A percentile compares a stretch with the other conserved stretches of the same genome.
phyloP scores from a whole-genome alignment of 1,140 invertebrate genomes.

The Drosophila equinoxialis region DNA sequence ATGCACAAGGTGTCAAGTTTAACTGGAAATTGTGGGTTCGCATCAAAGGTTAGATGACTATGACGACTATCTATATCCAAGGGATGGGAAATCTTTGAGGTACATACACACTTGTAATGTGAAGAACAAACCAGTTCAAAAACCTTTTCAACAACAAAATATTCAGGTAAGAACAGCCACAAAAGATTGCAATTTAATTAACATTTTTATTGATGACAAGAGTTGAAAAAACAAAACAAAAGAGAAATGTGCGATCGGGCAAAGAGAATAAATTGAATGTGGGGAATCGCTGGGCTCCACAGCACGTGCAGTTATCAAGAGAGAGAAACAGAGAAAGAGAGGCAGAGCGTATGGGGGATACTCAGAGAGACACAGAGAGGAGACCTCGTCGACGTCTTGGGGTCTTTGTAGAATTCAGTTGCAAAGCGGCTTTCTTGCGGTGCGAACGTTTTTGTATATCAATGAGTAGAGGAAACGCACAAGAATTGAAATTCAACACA shows the following conservation, averaged over 20 bases:
- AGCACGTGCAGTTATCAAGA: slow-evolving; percentile 57
- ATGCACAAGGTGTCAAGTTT: slow-evolving; percentile 60
- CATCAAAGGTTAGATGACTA: slow-evolving; percentile 26
- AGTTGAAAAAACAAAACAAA: slow-evolving; percentile 30
- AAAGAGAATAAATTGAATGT: slow-evolving; percentile 30
- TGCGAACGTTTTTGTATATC: slow-evolving; percentile 40
- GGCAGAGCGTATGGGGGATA: slow-evolving; percentile 14
- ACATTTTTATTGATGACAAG: slow-evolving; percentile 68
- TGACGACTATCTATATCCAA: too few relatives aligned
- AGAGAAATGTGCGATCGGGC: slow-evolving; percentile 18
- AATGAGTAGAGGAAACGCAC: neutral
- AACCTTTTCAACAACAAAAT: slow-evolving; percentile 47
- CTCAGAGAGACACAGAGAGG: neutral
- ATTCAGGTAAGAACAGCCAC: slow-evolving; percentile 2
- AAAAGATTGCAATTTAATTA: slow-evolving; percentile 63
- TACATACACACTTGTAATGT: neutral
- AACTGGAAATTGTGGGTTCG: slow-evolving; percentile 58
- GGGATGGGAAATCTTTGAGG: too few relatives aligned
- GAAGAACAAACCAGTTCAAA: slow-evolving; percentile 52
- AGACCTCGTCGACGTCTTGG: slow-evolving; percentile 20
- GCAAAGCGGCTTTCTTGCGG: slow-evolving; percentile 73
- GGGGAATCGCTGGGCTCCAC: slow-evolving; percentile 53
- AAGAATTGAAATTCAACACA: slow-evolving; percentile 62
- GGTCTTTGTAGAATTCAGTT: slow-evolving; percentile 67
- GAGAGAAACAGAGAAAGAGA: slow-evolving; percentile 36